Conservation (phyloP, 2,888 invertebrate genomes). For the Euphydryas editha region DNA sequence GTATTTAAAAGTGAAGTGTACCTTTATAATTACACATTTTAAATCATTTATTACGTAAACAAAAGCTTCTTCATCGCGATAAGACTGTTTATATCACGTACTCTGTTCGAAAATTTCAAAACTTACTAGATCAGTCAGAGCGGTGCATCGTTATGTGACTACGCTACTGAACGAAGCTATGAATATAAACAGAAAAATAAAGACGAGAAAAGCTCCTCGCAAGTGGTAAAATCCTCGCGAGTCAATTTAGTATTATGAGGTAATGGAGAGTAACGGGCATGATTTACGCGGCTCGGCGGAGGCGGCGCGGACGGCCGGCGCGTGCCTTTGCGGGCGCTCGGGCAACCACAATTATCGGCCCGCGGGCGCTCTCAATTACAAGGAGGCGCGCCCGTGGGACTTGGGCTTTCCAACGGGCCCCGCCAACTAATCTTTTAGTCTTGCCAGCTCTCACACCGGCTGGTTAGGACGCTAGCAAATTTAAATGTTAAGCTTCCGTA, state of each 20-base stretch:
- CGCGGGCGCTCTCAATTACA: constrained; percentile 83
- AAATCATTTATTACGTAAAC: constrained; percentile 27
- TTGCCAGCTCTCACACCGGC: constrained; percentile 60
- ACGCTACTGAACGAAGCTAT: constrained; percentile 36
- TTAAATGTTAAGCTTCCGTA: constrained; percentile 14
- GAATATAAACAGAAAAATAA: constrained; percentile 48
- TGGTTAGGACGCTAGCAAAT: constrained; percentile 38
- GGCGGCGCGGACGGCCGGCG: constrained; percentile 53
- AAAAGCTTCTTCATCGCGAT: constrained; percentile 20
- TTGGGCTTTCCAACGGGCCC: constrained; percentile 65
- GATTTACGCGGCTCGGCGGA: constrained; percentile 71
- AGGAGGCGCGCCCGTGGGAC: constrained; percentile 80
- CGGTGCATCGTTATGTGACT: constrained; percentile 25
- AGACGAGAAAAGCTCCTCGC: constrained; percentile 47
- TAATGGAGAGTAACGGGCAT: constrained; percentile 83
- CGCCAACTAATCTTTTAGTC: constrained; percentile 75
- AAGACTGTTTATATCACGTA: constrained; percentile 29
- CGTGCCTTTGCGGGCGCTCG: constrained; percentile 62
- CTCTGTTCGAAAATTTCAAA: constrained; percentile 18
- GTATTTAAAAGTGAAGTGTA: constrained; percentile 25
- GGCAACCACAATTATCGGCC: constrained; percentile 79
- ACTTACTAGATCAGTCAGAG: constrained; percentile 6
- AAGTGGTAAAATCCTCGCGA: constrained; percentile 66
- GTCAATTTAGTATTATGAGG: constrained; percentile 81
- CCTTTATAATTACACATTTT: constrained; percentile 19